Percentiles rank a stretch among this genome's conserved stretches.
Conservation (phyloP, 2,888 invertebrate species). For the Mesochorus sp. region DNA sequence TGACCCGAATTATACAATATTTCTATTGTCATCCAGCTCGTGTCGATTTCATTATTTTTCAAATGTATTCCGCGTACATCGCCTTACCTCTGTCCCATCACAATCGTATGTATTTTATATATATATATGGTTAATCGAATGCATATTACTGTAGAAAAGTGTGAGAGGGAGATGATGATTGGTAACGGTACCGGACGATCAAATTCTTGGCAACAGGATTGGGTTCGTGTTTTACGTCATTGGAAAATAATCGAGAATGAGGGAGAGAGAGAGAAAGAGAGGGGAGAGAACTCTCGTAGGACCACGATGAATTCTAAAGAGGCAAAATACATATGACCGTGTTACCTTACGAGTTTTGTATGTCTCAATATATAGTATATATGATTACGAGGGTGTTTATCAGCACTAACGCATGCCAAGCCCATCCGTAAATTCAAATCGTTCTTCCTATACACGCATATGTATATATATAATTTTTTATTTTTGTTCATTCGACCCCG, state of each 20-base stretch:
- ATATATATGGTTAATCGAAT: too few species aligned
- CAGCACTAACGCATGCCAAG: constrained; percentile 13
- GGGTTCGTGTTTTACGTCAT: constrained; percentile 41
- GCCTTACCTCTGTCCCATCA: too few species aligned
- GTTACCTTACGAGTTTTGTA: constrained; percentile 15
- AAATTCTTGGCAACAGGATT: constrained; percentile 62
- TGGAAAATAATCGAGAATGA: constrained; percentile 4
- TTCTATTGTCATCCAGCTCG: too few species aligned
- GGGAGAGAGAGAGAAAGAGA: constrained; percentile 3
- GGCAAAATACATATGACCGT: constrained; percentile 21
- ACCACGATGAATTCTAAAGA: constrained; percentile 56
- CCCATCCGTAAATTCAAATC: constrained; percentile 30
- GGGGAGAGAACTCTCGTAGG: constrained; percentile 11
- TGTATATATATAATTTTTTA: constrained; percentile 1
- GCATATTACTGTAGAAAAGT: not conserved
- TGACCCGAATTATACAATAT: too few species aligned
- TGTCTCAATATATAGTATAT: not conserved
- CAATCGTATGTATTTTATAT: too few species aligned
- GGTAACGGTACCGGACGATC: constrained; percentile 53
- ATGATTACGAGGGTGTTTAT: not conserved
- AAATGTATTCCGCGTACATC: too few species aligned
- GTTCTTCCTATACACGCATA: not conserved
- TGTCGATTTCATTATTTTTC: too few species aligned
- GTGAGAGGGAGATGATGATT: constrained; percentile 46
- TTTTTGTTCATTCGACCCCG: not conserved